Percentiles rank a stretch among this genome's conserved stretches.
These are phyloP conservation scores for Taenioides sp. DNA, from an alignment of 2,797 vertebrate species.

Conservation along the genomic window DNA sequence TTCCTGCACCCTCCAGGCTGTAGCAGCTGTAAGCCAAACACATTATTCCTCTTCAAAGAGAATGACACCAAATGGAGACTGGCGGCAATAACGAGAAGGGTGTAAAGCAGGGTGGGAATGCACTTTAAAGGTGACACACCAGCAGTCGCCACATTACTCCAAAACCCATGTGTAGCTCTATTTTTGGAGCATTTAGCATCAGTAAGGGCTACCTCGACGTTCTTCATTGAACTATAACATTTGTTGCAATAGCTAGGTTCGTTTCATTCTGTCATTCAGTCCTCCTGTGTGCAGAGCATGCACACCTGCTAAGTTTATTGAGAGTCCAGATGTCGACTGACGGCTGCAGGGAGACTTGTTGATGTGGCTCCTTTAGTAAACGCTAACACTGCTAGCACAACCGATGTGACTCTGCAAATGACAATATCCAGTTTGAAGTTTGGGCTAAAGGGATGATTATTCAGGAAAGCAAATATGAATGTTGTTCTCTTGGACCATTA, in stretches of 20 bases:
- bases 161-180: constrained; percentile 26
- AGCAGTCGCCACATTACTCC: constrained; percentile 26
- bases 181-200: constrained; percentile 19
- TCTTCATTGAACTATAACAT: not conserved
- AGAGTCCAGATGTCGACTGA: constrained; percentile 6
- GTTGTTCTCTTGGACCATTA: not conserved
- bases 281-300: not conserved
- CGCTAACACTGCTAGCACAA: not conserved
- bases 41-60: constrained; percentile 56
- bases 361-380: not conserved
- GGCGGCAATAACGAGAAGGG: constrained; percentile 29
- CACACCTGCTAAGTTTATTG: constrained; percentile 13
- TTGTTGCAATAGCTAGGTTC: not conserved
- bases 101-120: constrained; percentile 44
- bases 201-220: not conserved
- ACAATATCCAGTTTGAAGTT: not conserved
- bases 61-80: constrained; percentile 49
- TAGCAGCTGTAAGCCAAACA: constrained; percentile 53
- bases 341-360: not conserved
- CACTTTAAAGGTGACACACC: constrained; percentile 58
- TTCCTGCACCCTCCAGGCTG: constrained; percentile 20
- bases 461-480: not conserved
- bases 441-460: not conserved
- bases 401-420: not conserved
- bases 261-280: not conserved